phyloP scores from a whole-genome alignment of 2,888 invertebrate genomes.

The Flabesymbios commensalis region DNA sequence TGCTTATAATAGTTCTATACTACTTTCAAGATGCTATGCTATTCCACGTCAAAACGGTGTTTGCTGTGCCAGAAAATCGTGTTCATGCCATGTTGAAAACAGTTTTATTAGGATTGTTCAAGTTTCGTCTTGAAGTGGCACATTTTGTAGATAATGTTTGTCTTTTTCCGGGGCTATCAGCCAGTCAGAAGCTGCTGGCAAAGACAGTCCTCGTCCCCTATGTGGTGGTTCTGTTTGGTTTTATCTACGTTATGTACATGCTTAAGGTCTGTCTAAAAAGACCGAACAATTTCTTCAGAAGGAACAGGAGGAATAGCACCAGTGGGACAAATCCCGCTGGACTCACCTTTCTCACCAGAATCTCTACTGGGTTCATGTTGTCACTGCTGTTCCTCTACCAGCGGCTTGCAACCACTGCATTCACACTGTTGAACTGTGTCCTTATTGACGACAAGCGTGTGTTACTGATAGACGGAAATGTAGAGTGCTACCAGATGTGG shows the following conservation, averaged over 20 bases:
- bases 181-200: slow-evolving; percentile 26
- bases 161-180: slow-evolving; percentile 18
- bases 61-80: slow-evolving; percentile 9
- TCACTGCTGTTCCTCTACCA: slow-evolving; percentile 30
- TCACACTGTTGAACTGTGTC: slow-evolving; percentile 30
- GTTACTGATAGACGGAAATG: slow-evolving; percentile 26
- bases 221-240: slow-evolving; percentile 21
- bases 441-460: slow-evolving; percentile 19
- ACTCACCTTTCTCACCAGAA: slow-evolving; percentile 2
- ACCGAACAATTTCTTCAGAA: not conserved
- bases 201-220: slow-evolving; percentile 28
- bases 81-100: slow-evolving; percentile 13
- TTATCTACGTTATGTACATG: slow-evolving; percentile 19
- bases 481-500: slow-evolving; percentile 25
- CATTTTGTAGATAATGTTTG: slow-evolving; percentile 32
- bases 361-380: slow-evolving; percentile 25
- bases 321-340: not conserved
- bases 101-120: slow-evolving; percentile 29
- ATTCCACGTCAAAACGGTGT: slow-evolving; percentile 25
- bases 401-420: slow-evolving; percentile 24
- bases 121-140: slow-evolving; percentile 28
- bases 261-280: not conserved
- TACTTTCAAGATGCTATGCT: slow-evolving; percentile 35
- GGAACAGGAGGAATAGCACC: not conserved
- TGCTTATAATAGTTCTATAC: slow-evolving; percentile 33